These are phyloP conservation scores for Tortricodes alternella DNA, from an alignment of 2,888 invertebrate species.

Conservation along the genomic window DNA sequence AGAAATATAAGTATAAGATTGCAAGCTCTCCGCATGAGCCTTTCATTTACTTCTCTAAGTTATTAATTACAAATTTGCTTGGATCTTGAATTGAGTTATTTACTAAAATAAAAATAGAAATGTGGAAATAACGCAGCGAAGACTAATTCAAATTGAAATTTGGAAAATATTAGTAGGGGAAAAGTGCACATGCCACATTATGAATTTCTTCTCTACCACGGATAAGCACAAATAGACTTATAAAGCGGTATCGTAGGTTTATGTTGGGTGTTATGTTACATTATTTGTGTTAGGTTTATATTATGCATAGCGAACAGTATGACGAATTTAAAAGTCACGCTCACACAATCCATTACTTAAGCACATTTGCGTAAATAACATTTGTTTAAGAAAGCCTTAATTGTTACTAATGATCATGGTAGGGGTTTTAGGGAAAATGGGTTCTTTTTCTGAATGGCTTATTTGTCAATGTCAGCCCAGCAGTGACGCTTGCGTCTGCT, in stretches of 20 bases:
- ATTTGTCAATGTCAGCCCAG: slow-evolving; percentile 72
- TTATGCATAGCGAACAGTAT: no score
- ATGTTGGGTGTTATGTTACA: no score
- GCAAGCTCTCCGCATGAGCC: background rate
- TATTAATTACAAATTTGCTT: slow-evolving; percentile 7
- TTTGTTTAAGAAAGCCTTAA: slow-evolving; percentile 7
- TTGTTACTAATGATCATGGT: slow-evolving; percentile 44
- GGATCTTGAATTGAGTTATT: no score
- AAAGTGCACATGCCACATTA: slow-evolving; percentile 12
- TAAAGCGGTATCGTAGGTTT: background rate
- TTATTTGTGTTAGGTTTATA: no score
- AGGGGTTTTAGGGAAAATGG: slow-evolving; percentile 62
- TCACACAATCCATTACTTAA: background rate
- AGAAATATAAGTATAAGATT: slow-evolving; percentile 15
- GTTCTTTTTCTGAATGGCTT: slow-evolving; percentile 72
- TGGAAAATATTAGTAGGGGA: slow-evolving; percentile 10
- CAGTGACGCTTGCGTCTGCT: slow-evolving; percentile 69
- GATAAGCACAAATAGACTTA: slow-evolving; percentile 5
- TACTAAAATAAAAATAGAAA: no score
- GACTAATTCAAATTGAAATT: no score
- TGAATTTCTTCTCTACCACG: slow-evolving; percentile 7
- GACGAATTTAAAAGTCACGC: background rate
- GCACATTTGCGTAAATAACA: background rate
- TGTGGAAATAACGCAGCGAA: no score
- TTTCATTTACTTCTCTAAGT: background rate